Conservation (phyloP, 2,888 invertebrate species). For the Oscheius sp. region DNA sequence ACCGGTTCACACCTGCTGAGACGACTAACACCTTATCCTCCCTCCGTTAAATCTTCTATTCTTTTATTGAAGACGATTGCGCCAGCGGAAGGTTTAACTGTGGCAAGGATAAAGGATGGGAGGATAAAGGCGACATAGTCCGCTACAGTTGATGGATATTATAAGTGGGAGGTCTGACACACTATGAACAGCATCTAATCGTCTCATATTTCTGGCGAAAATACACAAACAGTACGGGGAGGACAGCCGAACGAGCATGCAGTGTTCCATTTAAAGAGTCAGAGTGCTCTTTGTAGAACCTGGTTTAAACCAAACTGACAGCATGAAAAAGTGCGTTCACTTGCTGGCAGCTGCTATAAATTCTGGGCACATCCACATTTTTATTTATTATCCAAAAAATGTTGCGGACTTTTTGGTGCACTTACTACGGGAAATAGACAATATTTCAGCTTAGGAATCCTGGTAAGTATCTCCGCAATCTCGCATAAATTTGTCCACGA, state of each 20-base stretch:
- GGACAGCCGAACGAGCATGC: conserved; percentile 11
- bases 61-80: conserved; percentile 8
- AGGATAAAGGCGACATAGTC: not conserved
- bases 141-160: not conserved
- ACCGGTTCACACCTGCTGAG: conserved; percentile 36
- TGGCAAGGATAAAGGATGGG: conserved; percentile 1
- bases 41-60: conserved; percentile 18
- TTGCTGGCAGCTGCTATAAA: no score
- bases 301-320: no score
- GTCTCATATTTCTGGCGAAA: conserved; percentile 28
- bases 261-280: no score
- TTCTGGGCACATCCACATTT: no score
- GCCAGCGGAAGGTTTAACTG: conserved; percentile 11
- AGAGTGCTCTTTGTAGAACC: no score
- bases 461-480: not conserved
- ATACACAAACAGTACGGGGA: conserved; percentile 27
- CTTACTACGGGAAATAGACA: no score
- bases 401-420: no score
- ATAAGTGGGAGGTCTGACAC: not conserved
- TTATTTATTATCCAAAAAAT: no score
- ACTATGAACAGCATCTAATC: conserved; percentile 13
- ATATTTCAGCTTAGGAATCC: no score
- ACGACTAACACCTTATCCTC: conserved; percentile 14
- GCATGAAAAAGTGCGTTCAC: no score
- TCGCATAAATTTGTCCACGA: not conserved